phyloP scores from a whole-genome alignment of 2,113 vertebrate species.

The Nicator chloris region DNA sequence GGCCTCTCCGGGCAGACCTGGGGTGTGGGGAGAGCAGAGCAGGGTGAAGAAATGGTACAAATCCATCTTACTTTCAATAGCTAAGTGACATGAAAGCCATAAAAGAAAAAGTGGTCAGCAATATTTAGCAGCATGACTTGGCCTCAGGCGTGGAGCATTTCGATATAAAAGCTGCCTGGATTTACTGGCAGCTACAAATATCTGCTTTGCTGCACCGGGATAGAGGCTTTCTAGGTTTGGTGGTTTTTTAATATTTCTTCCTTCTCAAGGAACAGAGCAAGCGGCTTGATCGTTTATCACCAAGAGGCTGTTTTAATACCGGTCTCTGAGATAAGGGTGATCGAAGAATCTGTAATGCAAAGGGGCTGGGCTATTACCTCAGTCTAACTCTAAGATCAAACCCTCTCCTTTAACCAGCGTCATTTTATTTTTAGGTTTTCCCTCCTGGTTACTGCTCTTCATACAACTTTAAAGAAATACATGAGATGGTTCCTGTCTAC shows the following conservation, averaged over 20 bases:
- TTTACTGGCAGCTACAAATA: constrained; percentile 78
- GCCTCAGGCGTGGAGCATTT: constrained; percentile 73
- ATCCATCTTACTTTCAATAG: constrained; percentile 99
- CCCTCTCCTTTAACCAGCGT: not conserved
- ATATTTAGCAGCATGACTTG: constrained; percentile 86
- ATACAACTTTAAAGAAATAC: not conserved
- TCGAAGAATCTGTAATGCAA: not conserved
- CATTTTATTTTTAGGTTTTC: constrained; percentile 14
- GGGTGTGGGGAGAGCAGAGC: constrained; percentile 89
- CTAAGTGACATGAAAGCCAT: constrained; percentile 96
- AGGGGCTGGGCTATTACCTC: not conserved
- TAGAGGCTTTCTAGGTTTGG: constrained; percentile 58
- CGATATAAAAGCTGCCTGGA: constrained; percentile 73
- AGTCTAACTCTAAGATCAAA: not conserved
- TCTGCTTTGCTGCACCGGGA: constrained; percentile 66
- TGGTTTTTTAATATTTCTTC: not conserved
- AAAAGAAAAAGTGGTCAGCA: constrained; percentile 94
- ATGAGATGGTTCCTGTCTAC: not conserved
- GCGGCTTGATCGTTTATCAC: not conserved
- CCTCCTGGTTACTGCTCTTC: not conserved
- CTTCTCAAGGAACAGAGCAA: not conserved
- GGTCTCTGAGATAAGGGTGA: constrained; percentile 15
- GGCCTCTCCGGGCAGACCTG: constrained; percentile 93
- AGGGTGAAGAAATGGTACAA: constrained; percentile 94
- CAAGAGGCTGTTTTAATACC: not conserved